Evolutionary conservation across 2,113 vertebrate species (phyloP).

Genomic region (Rhynchomys soricoides): DNA sequence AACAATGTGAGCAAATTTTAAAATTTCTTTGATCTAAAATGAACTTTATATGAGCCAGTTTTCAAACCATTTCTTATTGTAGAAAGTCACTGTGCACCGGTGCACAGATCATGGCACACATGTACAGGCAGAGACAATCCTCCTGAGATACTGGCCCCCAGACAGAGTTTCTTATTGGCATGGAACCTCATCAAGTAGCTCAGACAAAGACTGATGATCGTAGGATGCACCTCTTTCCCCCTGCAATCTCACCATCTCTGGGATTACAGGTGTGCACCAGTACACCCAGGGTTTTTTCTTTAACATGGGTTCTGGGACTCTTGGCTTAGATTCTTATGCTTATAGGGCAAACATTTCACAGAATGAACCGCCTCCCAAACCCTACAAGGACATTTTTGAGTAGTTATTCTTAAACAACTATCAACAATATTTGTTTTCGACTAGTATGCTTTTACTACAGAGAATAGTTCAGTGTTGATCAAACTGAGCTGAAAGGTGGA

Average conservation of each 20-base stretch:
- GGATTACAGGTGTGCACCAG: background rate
- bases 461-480: background rate
- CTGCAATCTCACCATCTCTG: background rate
- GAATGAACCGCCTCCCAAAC: no score
- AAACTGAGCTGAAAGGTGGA: background rate
- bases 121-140: background rate
- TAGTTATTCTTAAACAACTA: constrained; percentile 23
- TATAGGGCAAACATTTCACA: background rate
- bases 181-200: background rate
- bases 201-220: background rate
- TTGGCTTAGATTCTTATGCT: background rate
- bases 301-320: no score
- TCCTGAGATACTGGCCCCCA: background rate
- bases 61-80: constrained; percentile 19
- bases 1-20: background rate
- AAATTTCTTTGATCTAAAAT: constrained; percentile 46
- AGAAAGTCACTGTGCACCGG: background rate
- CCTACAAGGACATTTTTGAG: constrained; percentile 19
- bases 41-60: constrained; percentile 14
- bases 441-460: constrained; percentile 7
- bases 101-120: background rate
- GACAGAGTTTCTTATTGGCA: background rate
- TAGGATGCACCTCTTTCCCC: background rate
- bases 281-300: background rate
- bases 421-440: background rate